Evolutionary conservation across 2,888 invertebrate genomes (phyloP).

Genomic region (Dione juno): DNA sequence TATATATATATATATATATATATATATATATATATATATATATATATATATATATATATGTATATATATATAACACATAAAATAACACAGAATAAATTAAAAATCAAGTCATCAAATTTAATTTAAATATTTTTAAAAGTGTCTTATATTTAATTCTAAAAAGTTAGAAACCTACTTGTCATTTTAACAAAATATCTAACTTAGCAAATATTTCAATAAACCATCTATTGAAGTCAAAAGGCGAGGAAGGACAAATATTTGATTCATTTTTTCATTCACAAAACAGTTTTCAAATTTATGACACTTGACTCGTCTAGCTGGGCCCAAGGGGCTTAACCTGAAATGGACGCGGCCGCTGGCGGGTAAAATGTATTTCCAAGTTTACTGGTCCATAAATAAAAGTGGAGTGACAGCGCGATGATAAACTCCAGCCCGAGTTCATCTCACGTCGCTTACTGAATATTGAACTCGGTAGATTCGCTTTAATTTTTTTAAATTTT

Average conservation of each 20-base stretch:
- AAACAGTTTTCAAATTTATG: constrained; percentile 82
- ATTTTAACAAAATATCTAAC: background rate
- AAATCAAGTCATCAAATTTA: no score
- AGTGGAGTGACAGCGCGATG: constrained; percentile 81
- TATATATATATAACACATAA: no score
- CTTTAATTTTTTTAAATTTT: constrained; percentile 25
- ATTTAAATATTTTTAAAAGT: no score
- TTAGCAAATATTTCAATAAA: constrained; percentile 4
- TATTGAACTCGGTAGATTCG: constrained; percentile 63
- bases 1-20: no score
- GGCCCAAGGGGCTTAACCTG: constrained; percentile 82
- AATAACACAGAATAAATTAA: no score
- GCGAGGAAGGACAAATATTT: constrained; percentile 48
- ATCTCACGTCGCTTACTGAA: constrained; percentile 77
- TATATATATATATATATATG: no score
- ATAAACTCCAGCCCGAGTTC: constrained; percentile 79
- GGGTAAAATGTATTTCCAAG: constrained; percentile 83
- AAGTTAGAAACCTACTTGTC: no score
- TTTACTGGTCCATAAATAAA: constrained; percentile 83
- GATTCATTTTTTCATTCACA: constrained; percentile 74
- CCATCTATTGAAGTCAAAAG: background rate
- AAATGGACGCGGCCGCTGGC: constrained; percentile 78
- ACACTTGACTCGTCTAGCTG: constrained; percentile 80
- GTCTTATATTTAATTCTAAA: no score
- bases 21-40: no score